Evolutionary conservation across 2,797 vertebrate genomes (phyloP).

Genomic region (Lacerta agilis): DNA sequence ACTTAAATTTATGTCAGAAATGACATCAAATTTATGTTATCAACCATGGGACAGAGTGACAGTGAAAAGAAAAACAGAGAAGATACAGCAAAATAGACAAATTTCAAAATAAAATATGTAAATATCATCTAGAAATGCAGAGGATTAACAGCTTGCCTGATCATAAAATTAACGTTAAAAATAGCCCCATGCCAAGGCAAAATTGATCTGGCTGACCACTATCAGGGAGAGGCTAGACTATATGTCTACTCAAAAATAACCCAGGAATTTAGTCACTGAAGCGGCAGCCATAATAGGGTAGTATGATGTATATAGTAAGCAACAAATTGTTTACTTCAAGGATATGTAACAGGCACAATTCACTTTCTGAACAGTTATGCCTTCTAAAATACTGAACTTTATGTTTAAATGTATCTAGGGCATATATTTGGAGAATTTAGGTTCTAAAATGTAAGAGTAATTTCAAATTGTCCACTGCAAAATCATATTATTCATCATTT

Average conservation of each 20-base stretch:
- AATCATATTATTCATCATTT: neutral
- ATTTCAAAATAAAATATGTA: neutral
- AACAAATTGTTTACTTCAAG: neutral
- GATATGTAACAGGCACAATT: neutral
- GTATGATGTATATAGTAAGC: neutral
- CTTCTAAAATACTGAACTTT: slow-evolving; percentile 27
- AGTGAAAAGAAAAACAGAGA: neutral
- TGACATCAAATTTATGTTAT: neutral
- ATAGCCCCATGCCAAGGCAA: neutral
- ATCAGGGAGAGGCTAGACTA: neutral
- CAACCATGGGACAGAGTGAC: neutral
- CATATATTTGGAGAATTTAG: neutral
- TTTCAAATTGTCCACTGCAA: slow-evolving; percentile 18
- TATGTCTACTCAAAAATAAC: no score
- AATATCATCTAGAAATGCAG: neutral
- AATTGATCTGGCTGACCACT: neutral
- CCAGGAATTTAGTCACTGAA: no score
- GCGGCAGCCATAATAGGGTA: neutral
- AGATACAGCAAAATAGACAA: neutral
- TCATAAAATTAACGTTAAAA: neutral
- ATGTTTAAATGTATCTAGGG: slow-evolving; percentile 20
- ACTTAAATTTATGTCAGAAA: slow-evolving; percentile 9
- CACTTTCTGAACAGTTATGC: neutral
- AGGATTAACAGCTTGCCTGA: neutral
- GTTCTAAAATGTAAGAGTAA: neutral